These are phyloP conservation scores for Polietes domitor DNA, from an alignment of 2,888 invertebrate species.

Conservation along the genomic window DNA sequence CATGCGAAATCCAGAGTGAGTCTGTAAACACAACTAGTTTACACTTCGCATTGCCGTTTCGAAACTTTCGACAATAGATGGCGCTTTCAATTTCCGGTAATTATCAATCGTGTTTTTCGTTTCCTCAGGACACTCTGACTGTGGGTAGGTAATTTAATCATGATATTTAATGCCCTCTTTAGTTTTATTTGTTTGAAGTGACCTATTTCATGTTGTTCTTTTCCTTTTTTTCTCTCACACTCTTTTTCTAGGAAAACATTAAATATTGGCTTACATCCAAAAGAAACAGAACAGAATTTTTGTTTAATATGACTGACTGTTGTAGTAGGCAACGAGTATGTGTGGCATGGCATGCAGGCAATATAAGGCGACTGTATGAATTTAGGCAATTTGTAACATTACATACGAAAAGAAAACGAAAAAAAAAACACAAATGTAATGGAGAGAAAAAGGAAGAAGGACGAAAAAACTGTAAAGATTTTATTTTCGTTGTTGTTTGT, in stretches of 20 bases:
- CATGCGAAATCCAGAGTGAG: no score
- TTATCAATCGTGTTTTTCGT: not conserved
- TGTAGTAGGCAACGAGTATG: not conserved
- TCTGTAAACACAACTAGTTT: no score
- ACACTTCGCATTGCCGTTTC: no score
- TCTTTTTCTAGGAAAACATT: constrained; percentile 9
- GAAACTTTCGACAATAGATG: not conserved
- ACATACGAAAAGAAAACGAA: constrained; percentile 39
- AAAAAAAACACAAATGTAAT: constrained; percentile 27
- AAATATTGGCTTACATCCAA: constrained; percentile 56
- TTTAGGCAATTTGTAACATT: constrained; percentile 62
- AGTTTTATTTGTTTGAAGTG: constrained; percentile 33
- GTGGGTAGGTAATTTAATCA: not conserved
- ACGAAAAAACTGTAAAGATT: constrained; percentile 43
- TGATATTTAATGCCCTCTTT: constrained; percentile 14
- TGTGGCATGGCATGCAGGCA: constrained; percentile 53
- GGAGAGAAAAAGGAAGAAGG: constrained; percentile 46
- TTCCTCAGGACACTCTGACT: not conserved
- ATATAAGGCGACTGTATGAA: constrained; percentile 41
- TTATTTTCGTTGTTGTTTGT: constrained; percentile 6
- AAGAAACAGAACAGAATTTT: constrained; percentile 17
- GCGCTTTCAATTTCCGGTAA: not conserved
- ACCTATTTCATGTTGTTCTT: constrained; percentile 42
- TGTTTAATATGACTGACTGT: constrained; percentile 43
- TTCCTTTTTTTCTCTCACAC: constrained; percentile 14